phyloP scores from a whole-genome alignment of 2,797 vertebrate genomes.

The Bufotes viridis region DNA sequence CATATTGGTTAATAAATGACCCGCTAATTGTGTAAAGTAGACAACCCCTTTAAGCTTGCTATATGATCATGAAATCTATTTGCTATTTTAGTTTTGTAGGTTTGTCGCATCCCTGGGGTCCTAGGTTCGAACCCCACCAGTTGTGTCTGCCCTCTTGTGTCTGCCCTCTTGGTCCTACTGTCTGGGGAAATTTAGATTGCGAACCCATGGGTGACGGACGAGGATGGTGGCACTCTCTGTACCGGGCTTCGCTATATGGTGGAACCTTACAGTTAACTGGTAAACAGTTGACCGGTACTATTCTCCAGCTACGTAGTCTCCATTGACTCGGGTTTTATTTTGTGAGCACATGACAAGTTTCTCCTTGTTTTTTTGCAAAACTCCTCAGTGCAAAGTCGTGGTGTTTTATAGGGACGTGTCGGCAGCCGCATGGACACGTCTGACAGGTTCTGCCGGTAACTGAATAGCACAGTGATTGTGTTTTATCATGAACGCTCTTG shows the following conservation, averaged over 20 bases:
- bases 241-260: neutral
- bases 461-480: constrained; percentile 32
- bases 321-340: neutral
- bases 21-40: too few relatives aligned
- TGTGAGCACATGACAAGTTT: constrained; percentile 16
- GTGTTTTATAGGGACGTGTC: constrained; percentile 29
- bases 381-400: constrained; percentile 25
- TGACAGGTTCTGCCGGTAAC: constrained; percentile 57
- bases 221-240: neutral
- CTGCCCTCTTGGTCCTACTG: too few relatives aligned
- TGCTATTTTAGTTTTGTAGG: too few relatives aligned
- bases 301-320: neutral
- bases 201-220: too few relatives aligned
- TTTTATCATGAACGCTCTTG: constrained; percentile 42
- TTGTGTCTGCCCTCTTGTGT: too few relatives aligned
- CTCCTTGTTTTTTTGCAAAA: constrained; percentile 16
- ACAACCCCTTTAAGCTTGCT: too few relatives aligned
- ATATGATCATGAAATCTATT: too few relatives aligned
- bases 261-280: neutral
- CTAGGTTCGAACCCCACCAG: too few relatives aligned
- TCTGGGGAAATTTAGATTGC: too few relatives aligned
- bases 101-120: too few relatives aligned
- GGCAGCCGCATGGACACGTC: constrained; percentile 31
- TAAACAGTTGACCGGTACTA: neutral
- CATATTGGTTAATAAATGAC: too few relatives aligned